Evolutionary conservation across 2,797 vertebrate species (phyloP).

Genomic region (Threskiornis aethiopicus): DNA sequence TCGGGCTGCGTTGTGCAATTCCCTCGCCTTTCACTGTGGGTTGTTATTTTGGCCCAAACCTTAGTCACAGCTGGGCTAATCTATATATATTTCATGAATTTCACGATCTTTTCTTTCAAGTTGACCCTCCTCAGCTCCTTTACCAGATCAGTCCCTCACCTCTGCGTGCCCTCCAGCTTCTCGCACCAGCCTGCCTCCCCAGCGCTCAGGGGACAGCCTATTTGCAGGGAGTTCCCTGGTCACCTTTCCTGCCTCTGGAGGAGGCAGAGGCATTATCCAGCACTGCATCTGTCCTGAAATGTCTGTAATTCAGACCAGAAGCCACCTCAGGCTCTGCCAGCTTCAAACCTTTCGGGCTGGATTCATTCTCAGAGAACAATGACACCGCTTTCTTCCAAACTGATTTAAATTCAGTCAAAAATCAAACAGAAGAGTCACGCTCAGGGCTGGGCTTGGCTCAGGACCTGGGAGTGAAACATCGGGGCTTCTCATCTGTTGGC

Average conservation of each 20-base stretch:
- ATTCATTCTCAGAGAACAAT: neutral
- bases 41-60: slow-evolving; percentile 2
- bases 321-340: neutral
- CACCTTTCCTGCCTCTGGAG: neutral
- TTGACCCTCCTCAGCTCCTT: neutral
- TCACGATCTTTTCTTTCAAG: neutral
- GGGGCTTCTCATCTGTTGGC: neutral
- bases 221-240: neutral
- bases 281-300: neutral
- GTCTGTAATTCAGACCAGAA: neutral
- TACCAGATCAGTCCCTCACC: neutral
- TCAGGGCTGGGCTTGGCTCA: neutral
- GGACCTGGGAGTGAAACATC: neutral
- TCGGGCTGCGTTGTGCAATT: neutral
- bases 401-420: neutral
- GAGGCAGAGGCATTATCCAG: neutral
- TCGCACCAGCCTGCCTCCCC: neutral
- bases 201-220: neutral
- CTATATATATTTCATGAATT: neutral
- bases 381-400: neutral
- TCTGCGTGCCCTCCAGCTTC: neutral
- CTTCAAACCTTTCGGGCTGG: neutral
- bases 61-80: neutral
- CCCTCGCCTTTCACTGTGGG: neutral
- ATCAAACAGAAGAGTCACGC: neutral